Percentiles rank a stretch among this genome's conserved stretches.
Evolutionary conservation across 2,888 invertebrate species (phyloP).

Genomic region (Eupithecia exiguata): DNA sequence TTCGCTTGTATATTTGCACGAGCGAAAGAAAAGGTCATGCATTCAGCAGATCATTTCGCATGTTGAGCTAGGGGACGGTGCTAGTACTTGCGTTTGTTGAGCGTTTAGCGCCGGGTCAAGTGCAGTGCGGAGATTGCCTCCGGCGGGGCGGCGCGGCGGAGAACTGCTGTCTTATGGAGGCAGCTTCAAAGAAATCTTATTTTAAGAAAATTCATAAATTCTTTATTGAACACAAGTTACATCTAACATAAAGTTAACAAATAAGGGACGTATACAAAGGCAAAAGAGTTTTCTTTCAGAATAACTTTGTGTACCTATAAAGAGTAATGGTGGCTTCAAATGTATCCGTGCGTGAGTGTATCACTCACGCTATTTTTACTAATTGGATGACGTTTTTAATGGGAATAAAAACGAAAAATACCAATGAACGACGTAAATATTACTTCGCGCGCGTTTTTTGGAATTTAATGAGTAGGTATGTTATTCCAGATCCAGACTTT

Average conservation of each 20-base stretch:
- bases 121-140: slow-evolving; percentile 64
- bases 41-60: slow-evolving; percentile 33
- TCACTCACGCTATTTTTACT: too few relatives aligned
- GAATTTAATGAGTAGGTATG: too few relatives aligned
- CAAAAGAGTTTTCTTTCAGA: too few relatives aligned
- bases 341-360: too few relatives aligned
- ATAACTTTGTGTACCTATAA: too few relatives aligned
- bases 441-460: too few relatives aligned
- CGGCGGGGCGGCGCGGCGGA: slow-evolving; percentile 42
- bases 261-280: background rate
- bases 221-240: background rate
- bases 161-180: background rate
- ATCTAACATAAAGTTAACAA: background rate
- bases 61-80: slow-evolving; percentile 34
- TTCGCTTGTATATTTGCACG: background rate
- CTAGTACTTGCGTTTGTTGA: slow-evolving; percentile 62
- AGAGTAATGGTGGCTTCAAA: too few relatives aligned
- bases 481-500: too few relatives aligned
- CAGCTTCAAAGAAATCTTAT: background rate
- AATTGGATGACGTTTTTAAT: too few relatives aligned
- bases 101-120: slow-evolving; percentile 74
- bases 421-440: too few relatives aligned
- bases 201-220: background rate
- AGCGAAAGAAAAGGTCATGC: slow-evolving; percentile 24
- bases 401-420: too few relatives aligned